A percentile compares a stretch with the other conserved stretches of the same genome.
Evolutionary conservation across 2,797 vertebrate genomes (phyloP).

Genomic region (Microcaecilia unicolor): DNA sequence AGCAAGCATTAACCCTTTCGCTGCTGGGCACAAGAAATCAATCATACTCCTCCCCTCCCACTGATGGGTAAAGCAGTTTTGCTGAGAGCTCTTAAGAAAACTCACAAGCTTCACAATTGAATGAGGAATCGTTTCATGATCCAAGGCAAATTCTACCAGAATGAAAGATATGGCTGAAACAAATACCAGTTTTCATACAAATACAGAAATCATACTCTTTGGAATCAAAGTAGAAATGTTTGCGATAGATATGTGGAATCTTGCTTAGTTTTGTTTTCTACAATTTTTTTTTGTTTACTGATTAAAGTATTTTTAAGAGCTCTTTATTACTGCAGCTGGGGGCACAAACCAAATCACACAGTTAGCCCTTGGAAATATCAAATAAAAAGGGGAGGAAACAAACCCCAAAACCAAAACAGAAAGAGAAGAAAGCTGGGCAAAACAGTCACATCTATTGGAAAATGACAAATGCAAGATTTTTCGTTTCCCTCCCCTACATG

Average conservation of each 20-base stretch:
- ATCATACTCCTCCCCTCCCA: conserved; percentile 28
- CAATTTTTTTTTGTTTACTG: too few species aligned
- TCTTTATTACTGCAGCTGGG: conserved; percentile 30
- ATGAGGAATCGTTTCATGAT: conserved; percentile 16
- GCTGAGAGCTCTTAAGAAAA: conserved; percentile 51
- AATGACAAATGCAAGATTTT: conserved; percentile 35
- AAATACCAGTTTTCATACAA: conserved; percentile 22
- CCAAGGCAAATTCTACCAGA: background rate
- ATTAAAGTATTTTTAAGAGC: conserved; percentile 42
- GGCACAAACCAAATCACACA: conserved; percentile 45
- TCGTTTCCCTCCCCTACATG: conserved; percentile 42
- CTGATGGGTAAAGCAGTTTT: conserved; percentile 39
- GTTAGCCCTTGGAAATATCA: conserved; percentile 42
- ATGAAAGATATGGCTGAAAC: conserved; percentile 17
- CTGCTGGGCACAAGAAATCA: conserved; percentile 41
- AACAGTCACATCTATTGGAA: conserved; percentile 39
- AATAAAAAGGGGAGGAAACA: conserved; percentile 33
- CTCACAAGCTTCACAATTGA: conserved; percentile 15
- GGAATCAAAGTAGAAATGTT: too few species aligned
- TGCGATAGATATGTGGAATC: too few species aligned
- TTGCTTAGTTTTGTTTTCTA: too few species aligned
- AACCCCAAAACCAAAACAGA: conserved; percentile 37
- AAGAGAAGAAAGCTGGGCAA: conserved; percentile 45
- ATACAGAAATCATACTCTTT: too few species aligned
- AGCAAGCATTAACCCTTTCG: conserved; percentile 42